phyloP scores from a whole-genome alignment of 2,888 invertebrate species.

The Listrodromus nycthemerus region DNA sequence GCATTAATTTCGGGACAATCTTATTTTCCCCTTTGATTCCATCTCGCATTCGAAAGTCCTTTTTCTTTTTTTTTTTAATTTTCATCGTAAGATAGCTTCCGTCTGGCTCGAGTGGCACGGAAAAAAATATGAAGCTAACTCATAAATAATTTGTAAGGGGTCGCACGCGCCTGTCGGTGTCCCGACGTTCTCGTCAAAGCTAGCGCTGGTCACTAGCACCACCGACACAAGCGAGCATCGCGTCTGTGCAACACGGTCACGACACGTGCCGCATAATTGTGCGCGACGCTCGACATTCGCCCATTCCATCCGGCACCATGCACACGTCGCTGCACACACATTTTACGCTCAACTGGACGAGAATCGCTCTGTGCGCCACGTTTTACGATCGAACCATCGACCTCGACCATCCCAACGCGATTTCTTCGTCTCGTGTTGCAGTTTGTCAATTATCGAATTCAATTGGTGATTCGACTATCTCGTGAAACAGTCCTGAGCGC shows the following conservation, averaged over 20 bases:
- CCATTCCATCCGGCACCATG: constrained; percentile 42
- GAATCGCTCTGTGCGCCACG: constrained; percentile 13
- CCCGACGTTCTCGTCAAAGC: constrained; percentile 43
- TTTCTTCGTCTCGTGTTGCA: constrained; percentile 52
- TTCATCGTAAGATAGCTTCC: constrained; percentile 9
- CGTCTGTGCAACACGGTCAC: constrained; percentile 55
- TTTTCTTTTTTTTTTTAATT: constrained; percentile 19
- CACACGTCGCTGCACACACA: constrained; percentile 52
- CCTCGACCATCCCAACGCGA: neutral
- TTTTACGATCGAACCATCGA: constrained; percentile 36
- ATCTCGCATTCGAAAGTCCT: neutral
- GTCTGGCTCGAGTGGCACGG: constrained; percentile 4
- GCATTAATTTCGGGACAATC: neutral
- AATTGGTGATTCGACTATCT: constrained; percentile 36
- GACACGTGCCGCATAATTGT: constrained; percentile 81
- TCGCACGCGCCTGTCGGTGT: constrained; percentile 67
- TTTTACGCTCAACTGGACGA: constrained; percentile 59
- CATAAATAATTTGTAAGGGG: constrained; percentile 83
- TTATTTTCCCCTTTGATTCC: no score
- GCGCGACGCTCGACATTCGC: constrained; percentile 72
- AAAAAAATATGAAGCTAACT: constrained; percentile 80
- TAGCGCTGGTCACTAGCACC: constrained; percentile 69
- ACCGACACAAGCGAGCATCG: constrained; percentile 54
- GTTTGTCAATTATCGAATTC: constrained; percentile 59
- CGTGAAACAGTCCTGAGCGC: neutral